These are phyloP conservation scores for Aplodontia rufa DNA, from an alignment of 2,113 vertebrate genomes.

Conservation along the genomic window DNA sequence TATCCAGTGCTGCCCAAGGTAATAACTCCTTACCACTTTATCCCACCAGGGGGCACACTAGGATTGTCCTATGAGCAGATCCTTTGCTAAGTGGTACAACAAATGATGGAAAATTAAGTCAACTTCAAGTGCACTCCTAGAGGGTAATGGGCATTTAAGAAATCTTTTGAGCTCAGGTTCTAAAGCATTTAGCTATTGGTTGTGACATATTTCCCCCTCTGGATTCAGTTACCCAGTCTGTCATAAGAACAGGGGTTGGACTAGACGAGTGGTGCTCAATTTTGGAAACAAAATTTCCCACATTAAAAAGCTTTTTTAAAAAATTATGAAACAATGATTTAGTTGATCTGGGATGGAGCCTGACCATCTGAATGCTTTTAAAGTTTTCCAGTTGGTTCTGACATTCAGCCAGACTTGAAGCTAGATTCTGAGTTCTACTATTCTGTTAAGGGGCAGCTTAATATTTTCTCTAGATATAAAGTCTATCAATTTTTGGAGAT, in stretches of 20 bases:
- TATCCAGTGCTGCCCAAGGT: neutral
- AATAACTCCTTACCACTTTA: neutral
- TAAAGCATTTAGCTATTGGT: neutral
- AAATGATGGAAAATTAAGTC: neutral
- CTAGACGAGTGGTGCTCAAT: neutral
- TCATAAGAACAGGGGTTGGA: neutral
- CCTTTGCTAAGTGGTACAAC: neutral
- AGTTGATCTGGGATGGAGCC: neutral
- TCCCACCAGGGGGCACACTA: constrained; percentile 60
- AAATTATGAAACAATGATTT: neutral
- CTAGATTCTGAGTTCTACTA: neutral
- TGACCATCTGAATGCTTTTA: neutral
- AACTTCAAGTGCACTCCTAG: neutral
- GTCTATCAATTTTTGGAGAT: neutral
- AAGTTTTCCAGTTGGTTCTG: neutral
- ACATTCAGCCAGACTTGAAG: neutral
- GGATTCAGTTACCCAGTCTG: neutral
- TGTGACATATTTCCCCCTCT: neutral
- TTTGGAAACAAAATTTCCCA: neutral
- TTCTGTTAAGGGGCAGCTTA: neutral
- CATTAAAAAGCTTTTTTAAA: neutral
- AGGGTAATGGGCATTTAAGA: neutral
- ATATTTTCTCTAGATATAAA: neutral
- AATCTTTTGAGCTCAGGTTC: neutral
- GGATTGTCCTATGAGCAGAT: neutral